Base-by-base conservation (phyloP, 1,140 invertebrate species). In the Lutraria rhynchaena region DNA sequence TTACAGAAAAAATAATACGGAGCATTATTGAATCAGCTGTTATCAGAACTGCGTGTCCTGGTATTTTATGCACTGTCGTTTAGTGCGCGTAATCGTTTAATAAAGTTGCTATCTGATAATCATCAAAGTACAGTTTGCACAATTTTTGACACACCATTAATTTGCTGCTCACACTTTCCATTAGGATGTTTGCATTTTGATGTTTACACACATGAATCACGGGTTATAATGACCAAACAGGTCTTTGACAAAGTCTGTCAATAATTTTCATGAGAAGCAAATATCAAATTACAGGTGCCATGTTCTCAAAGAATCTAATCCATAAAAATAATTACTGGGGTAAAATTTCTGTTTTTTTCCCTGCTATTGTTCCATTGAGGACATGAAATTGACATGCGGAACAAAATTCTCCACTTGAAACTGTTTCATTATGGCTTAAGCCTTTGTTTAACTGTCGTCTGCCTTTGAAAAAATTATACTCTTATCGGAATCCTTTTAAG, bases 211-310 rank as follows among this genome's bases (percentile, higher is more conserved):
- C n/a, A 67, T 67, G 63, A 67, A 51, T 67, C 63, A 67, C 49
- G 33, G 24, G 44, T 46, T 46, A 67, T 67, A 29, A 67, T 44
- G 63, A 44, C 44, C 63, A 67, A n/a, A 67, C 63, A 49, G 44
- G 41, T 67, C 63, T 67, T 67, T 65, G 22, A 31, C 24, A 67
- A 67, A 51, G 2, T 3, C 44, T 67, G 63, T 67, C 63, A 67
- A 67, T 67, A 46, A 3, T 15, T 15, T 67, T 41, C 63, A 67
- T 67, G 63, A 46, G 63, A 67, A 67, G 49, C 31, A 29, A 24
- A 67, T 67, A 67, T 67, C 63, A 67, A 49, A 67, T 67, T 67
- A 67, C 63, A 67, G 63, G 63, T 67, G 63, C 44, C 22, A 33
- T 3, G 37, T 63, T 31, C 5, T 24, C 24, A 15, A 31, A 67